Base-by-base conservation (phyloP, 64 coral and sea anemone species). In the Hydrozoanthus tunicans region DNA sequence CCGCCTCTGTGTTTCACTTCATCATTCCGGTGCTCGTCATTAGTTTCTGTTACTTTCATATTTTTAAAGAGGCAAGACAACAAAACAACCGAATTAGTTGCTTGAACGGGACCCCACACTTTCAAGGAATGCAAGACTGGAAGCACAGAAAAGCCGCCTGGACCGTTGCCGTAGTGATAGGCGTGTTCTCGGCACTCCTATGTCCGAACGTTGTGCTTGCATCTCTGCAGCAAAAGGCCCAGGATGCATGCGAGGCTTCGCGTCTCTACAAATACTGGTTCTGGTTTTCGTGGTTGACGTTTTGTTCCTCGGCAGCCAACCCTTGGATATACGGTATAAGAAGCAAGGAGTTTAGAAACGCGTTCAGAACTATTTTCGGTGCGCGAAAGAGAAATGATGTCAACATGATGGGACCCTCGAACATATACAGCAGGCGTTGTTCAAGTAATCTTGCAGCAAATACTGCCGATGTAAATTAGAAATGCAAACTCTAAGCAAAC, bases 111-210 rank as follows among this genome's bases (percentile, higher is more conserved):
- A 63, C 59, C 11, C 52, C 83, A 6, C 53, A 66, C 0, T 25
- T 66, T 5, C 66, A 67, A 1, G 79, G 63, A 6, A 9, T 59
- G 2, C 68, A 90, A 62, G 83, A 25, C 3, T 56, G 75, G n/a
- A 77, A 81, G 25, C 92, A 86, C 13, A 74, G 85, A 56, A 96
- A 96, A 76, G 94, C 94, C 0, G 94, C 94, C 0, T 93, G 90
- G 61, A 96, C 94, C 4, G 79, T 96, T 56, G 94, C 91, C 1
- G 86, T 96, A 4, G 89, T 96, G 11, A 96, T 96, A 26, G 94
- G 94, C 4, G 64, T 96, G 17, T 96, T 86, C 26, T 56, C 92
- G 24, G 2, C 86, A 3, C 64, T 93, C 14, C 86, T 92, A 15
- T 80, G 89, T 24, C 94, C 94, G 3, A 96, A 92, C 70, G 90